A percentile compares a stretch with the other conserved stretches of the same genome.
phyloP scores from a whole-genome alignment of 2,113 vertebrate genomes.

The Solea senegalensis region DNA sequence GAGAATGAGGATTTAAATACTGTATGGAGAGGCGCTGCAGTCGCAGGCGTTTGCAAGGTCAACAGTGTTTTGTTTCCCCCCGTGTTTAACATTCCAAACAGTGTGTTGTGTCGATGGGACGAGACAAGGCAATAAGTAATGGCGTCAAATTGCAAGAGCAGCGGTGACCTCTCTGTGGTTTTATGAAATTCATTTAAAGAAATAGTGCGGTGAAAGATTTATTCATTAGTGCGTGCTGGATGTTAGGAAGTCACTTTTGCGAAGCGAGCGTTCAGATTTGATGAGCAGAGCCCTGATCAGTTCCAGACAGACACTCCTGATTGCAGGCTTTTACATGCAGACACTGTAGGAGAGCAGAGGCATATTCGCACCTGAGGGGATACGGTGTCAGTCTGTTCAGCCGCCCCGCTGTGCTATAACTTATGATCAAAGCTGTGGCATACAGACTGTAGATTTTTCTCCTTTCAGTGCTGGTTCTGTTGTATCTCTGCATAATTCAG shows the following conservation, averaged over 20 bases:
- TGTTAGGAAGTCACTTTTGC: conserved; percentile 37
- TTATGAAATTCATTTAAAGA: conserved; percentile 45
- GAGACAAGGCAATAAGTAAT: conserved; percentile 43
- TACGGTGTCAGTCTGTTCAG: conserved; percentile 40
- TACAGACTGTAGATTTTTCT: conserved; percentile 15
- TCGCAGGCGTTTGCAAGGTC: conserved; percentile 59
- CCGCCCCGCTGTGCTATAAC: conserved; percentile 38
- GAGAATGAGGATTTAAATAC: conserved; percentile 50
- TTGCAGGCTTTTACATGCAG: conserved; percentile 37
- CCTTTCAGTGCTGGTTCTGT: conserved; percentile 35
- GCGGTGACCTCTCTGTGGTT: conserved; percentile 46
- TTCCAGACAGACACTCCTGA: conserved; percentile 17
- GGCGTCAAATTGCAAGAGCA: conserved; percentile 26
- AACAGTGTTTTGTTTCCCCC: conserved; percentile 28
- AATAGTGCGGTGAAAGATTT: conserved; percentile 29
- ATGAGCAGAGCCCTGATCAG: conserved; percentile 17
- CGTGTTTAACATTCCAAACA: conserved; percentile 55
- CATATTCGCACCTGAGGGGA: conserved; percentile 57
- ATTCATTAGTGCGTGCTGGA: conserved; percentile 38
- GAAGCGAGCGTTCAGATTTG: conserved; percentile 36
- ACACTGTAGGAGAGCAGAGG: conserved; percentile 38
- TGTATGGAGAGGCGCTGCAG: conserved; percentile 19
- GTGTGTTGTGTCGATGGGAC: conserved; percentile 39
- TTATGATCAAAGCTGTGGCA: conserved; percentile 53
- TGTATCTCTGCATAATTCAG: conserved; percentile 73